Conservation (phyloP, 2,113 vertebrate species). For the Periophthalmodon schlosseri region DNA sequence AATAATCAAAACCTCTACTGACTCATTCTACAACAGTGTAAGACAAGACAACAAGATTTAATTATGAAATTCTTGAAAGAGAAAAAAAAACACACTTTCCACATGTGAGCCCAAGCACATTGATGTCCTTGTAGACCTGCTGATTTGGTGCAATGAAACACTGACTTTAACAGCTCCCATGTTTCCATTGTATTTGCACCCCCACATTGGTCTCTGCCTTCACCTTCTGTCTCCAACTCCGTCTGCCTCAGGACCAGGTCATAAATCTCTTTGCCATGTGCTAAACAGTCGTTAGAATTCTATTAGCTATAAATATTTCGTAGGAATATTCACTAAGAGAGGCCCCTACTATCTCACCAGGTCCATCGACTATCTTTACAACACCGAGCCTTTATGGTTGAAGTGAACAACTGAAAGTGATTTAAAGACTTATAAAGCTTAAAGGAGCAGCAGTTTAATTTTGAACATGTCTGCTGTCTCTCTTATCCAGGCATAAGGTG, state of each 20-base stretch:
- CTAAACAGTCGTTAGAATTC: slow-evolving; percentile 62
- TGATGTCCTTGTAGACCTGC: slow-evolving; percentile 16
- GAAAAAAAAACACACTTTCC: not conserved
- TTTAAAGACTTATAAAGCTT: slow-evolving; percentile 24
- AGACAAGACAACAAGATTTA: not conserved
- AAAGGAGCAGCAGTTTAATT: slow-evolving; percentile 35
- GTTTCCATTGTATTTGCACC: slow-evolving; percentile 33
- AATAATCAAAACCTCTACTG: slow-evolving; percentile 20
- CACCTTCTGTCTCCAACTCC: slow-evolving; percentile 10
- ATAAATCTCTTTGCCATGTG: slow-evolving; percentile 57
- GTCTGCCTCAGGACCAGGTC: slow-evolving; percentile 20
- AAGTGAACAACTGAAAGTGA: slow-evolving; percentile 37
- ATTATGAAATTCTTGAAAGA: not conserved
- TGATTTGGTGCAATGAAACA: slow-evolving; percentile 23
- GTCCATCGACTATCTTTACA: slow-evolving; percentile 34
- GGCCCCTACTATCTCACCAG: slow-evolving; percentile 55
- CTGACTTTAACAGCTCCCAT: slow-evolving; percentile 24
- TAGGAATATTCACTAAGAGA: slow-evolving; percentile 52
- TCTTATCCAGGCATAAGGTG: not conserved
- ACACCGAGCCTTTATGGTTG: slow-evolving; percentile 44
- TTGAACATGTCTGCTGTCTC: slow-evolving; percentile 4
- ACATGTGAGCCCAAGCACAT: slow-evolving; percentile 10
- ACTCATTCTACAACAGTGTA: slow-evolving; percentile 7
- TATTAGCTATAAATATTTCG: slow-evolving; percentile 73
- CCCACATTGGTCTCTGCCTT: slow-evolving; percentile 6